These are phyloP conservation scores for Sphaeridia pumilis DNA, from an alignment of 2,888 invertebrate genomes.

Conservation along the genomic window DNA sequence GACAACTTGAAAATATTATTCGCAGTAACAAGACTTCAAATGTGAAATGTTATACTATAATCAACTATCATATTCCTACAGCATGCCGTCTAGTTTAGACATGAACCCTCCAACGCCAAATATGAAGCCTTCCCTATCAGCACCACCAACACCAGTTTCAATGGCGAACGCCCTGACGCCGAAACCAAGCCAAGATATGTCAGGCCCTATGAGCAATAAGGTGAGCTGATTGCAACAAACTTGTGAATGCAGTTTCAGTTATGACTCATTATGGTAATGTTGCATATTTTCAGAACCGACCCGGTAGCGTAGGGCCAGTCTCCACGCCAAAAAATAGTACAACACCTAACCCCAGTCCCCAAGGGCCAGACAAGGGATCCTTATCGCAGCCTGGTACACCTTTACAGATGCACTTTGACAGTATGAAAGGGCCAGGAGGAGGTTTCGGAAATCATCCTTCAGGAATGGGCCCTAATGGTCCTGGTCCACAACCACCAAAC, in stretches of 20 bases:
- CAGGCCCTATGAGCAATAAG: neutral
- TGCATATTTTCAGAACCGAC: constrained; percentile 22
- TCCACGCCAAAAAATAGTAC: constrained; percentile 35
- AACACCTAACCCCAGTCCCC: constrained; percentile 36
- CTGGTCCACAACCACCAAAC: constrained; percentile 21
- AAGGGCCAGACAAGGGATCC: constrained; percentile 28
- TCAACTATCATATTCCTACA: neutral
- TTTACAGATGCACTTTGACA: constrained; percentile 35
- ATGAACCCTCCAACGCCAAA: constrained; percentile 38
- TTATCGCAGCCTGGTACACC: constrained; percentile 36
- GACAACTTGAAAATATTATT: too few relatives aligned
- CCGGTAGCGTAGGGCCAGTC: constrained; percentile 36
- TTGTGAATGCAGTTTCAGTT: too few relatives aligned
- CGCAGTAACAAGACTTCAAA: too few relatives aligned
- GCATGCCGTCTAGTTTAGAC: constrained; percentile 39
- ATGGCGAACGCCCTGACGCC: constrained; percentile 41
- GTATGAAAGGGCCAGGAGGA: constrained; percentile 29
- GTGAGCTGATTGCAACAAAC: neutral
- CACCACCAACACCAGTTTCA: constrained; percentile 45
- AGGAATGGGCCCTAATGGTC: constrained; percentile 21
- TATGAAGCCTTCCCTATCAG: constrained; percentile 38
- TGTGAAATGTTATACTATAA: neutral
- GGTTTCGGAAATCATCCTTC: constrained; percentile 12
- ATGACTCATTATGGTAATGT: constrained; percentile 1
- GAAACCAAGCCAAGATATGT: constrained; percentile 28